Base-by-base conservation (phyloP, 2,888 invertebrate species). In the Nudaria mundana region DNA sequence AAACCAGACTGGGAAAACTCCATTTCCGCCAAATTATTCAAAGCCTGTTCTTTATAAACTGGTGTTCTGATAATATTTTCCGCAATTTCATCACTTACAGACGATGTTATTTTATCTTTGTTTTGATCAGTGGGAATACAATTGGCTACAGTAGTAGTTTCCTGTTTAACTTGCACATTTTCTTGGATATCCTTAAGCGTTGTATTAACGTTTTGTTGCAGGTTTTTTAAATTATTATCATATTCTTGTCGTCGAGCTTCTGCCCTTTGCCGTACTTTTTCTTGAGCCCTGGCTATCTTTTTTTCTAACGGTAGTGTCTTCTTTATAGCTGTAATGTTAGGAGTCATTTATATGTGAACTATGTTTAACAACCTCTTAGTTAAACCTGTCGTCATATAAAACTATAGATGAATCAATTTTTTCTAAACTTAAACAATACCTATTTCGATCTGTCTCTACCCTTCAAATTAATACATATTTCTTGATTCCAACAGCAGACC, bases 221-320 rank as follows among this genome's bases (percentile, higher is more conserved):
- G 31, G 18, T 11, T 20, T 3, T 36, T 18, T 15, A 54, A 24
- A 12, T 63, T 50, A 23, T 48, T 49, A 37, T 73, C 56, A 45
- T 54, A 66, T 26, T 49, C 59, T 42, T 55, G 46, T 33, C 56
- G 58, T 10, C 69, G 62, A 37, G 66, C 55, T 52, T 69, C 63
- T 25, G 79, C 76, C 55, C 71, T 69, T 56, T 75, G 60, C 36
- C 62, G 64, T 15, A 84, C 55, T 49, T 69, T 81, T 46, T 72
- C 61, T 67, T 78, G 83, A 6, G 76, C 82, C 30, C 36, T 66
- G n/a, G 51, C 44, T 28, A 87, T 76, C 67, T 79, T 87, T 56
- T 81, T 56, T 40, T 81, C 71, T 40, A 86, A 53, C 1, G 73
- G 61, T 30, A 74, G 35, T 5, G 31, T 8, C 47, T 62, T 69